Evolutionary conservation across 2,797 vertebrate species (phyloP).

Genomic region (Sebastes oblongus): DNA sequence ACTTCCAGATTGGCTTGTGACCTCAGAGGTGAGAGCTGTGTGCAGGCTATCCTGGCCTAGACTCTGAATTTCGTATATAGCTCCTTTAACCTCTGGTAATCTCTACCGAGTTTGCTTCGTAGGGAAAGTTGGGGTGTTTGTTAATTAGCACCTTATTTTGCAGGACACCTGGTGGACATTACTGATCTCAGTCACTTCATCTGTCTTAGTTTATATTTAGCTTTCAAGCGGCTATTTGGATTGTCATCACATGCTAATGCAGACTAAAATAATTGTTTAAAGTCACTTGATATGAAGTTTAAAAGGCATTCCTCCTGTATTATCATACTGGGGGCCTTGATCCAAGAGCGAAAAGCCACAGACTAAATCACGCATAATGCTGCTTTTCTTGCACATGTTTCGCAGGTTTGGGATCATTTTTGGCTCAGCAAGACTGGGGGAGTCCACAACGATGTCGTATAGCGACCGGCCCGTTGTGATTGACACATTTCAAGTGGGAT

Average conservation of each 20-base stretch:
- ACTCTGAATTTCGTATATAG: not conserved
- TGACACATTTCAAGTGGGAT: constrained; percentile 65
- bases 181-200: not conserved
- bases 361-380: constrained; percentile 49
- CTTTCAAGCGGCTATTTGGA: constrained; percentile 28
- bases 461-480: constrained; percentile 34
- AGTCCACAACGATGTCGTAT: constrained; percentile 1
- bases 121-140: not conserved
- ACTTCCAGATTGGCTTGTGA: not conserved
- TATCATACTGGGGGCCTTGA: constrained; percentile 27
- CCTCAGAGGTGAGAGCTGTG: not conserved
- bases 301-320: constrained; percentile 40
- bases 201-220: constrained; percentile 7
- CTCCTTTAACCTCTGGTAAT: not conserved
- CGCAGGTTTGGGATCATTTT: constrained; percentile 40
- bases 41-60: not conserved
- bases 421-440: not conserved
- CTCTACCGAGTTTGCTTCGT: not conserved
- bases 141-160: not conserved
- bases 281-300: constrained; percentile 32
- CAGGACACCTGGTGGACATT: not conserved
- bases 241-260: constrained; percentile 46
- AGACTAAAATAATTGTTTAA: constrained; percentile 23
- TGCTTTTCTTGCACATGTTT: constrained; percentile 43
- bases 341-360: constrained; percentile 45